Percentiles rank a stretch among this genome's conserved stretches.
Conservation (phyloP, 2,113 vertebrate species). For the Typhlomys cinereus region DNA sequence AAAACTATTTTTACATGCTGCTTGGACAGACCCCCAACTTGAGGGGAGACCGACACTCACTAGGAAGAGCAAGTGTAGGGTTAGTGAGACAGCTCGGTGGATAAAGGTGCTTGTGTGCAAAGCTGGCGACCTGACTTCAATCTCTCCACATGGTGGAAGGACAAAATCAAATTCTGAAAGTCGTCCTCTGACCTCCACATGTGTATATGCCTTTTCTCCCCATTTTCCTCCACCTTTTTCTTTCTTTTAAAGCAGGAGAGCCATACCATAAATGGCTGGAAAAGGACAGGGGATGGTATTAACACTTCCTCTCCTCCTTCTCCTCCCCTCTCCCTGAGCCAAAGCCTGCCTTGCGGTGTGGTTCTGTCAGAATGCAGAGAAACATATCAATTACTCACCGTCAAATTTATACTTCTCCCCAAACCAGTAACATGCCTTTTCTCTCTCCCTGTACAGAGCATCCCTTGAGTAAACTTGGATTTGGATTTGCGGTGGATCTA, state of each 20-base stretch:
- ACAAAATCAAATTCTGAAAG: no score
- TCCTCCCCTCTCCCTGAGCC: not conserved
- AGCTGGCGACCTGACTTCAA: no score
- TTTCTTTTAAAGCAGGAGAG: no score
- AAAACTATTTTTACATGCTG: not conserved
- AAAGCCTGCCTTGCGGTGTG: fast-evolving
- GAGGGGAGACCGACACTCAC: not conserved
- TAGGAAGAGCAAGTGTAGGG: not conserved
- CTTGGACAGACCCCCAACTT: not conserved
- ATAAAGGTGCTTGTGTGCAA: no score
- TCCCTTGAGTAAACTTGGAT: not conserved
- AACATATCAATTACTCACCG: not conserved
- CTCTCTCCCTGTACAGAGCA: conserved; percentile 3
- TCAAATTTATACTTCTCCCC: not conserved
- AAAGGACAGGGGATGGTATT: not conserved
- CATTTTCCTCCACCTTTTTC: no score
- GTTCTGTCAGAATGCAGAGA: not conserved
- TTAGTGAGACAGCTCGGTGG: no score
- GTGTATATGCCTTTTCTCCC: no score
- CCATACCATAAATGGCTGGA: no score
- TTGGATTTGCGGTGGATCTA: not conserved
- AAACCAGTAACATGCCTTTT: not conserved
- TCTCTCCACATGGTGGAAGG: no score
- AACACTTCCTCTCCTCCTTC: fast-evolving
- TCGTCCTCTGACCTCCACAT: no score